Evolutionary conservation across 2,888 invertebrate species (phyloP).

Genomic region (Cantharis nigra): DNA sequence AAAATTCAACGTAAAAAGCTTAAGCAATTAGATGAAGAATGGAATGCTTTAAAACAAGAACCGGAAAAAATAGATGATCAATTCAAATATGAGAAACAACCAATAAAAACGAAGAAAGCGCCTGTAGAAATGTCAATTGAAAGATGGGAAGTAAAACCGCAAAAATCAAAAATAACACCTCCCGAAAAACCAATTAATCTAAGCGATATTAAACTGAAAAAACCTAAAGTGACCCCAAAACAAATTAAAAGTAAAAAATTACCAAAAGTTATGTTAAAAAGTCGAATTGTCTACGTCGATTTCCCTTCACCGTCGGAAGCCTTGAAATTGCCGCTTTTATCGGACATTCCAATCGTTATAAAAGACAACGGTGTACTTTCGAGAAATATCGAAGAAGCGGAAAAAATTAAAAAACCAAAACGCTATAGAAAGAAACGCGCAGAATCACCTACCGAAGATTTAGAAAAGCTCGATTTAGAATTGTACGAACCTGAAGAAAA

Average conservation of each 20-base stretch:
- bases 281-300: slow-evolving; percentile 58
- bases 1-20: slow-evolving; percentile 48
- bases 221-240: slow-evolving; percentile 45
- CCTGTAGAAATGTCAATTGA: slow-evolving; percentile 50
- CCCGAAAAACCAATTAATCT: slow-evolving; percentile 38
- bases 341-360: slow-evolving; percentile 51
- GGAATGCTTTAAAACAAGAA: slow-evolving; percentile 32
- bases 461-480: slow-evolving; percentile 56
- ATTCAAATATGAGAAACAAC: slow-evolving; percentile 43
- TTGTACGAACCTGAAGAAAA: slow-evolving; percentile 52
- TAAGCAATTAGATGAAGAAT: slow-evolving; percentile 39
- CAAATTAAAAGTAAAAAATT: slow-evolving; percentile 48
- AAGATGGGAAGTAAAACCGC: slow-evolving; percentile 56
- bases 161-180: slow-evolving; percentile 26
- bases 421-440: slow-evolving; percentile 53
- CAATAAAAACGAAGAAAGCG: slow-evolving; percentile 41
- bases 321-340: slow-evolving; percentile 49
- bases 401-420: slow-evolving; percentile 55
- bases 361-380: slow-evolving; percentile 58
- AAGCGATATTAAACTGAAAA: slow-evolving; percentile 54
- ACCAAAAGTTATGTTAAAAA: slow-evolving; percentile 58
- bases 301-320: slow-evolving; percentile 63
- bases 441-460: slow-evolving; percentile 49
- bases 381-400: slow-evolving; percentile 58
- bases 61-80: slow-evolving; percentile 48